Evolutionary conservation across 2,113 vertebrate genomes (phyloP).

Genomic region (Crypturellus undulatus): DNA sequence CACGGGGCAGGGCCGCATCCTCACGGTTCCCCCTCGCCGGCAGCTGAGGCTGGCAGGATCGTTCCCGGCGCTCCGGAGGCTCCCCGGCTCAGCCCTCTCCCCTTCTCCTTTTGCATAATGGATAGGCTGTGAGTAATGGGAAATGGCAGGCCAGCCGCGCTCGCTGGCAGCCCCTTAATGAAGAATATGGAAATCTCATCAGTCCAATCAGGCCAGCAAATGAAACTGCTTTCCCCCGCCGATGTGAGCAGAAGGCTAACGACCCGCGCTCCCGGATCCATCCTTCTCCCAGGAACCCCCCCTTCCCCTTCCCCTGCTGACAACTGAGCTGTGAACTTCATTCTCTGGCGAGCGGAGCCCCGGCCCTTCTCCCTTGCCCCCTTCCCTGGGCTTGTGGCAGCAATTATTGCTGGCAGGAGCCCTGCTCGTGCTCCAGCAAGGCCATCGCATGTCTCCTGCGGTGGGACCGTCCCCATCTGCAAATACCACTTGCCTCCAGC

Average conservation of each 20-base stretch:
- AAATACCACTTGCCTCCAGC: background rate
- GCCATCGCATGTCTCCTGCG: too few species aligned
- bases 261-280: background rate
- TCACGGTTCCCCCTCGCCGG: background rate
- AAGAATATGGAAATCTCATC: constrained; percentile 81
- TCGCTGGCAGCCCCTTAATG: constrained; percentile 79
- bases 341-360: constrained; percentile 25
- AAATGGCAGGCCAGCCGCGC: constrained; percentile 75
- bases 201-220: constrained; percentile 79
- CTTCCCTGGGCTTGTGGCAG: background rate
- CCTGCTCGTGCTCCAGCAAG: background rate
- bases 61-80: constrained; percentile 57
- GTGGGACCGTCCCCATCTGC: background rate
- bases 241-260: constrained; percentile 79
- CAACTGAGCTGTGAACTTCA: constrained; percentile 62
- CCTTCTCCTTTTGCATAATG: constrained; percentile 76
- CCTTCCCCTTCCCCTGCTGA: constrained; percentile 42
- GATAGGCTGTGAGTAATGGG: constrained; percentile 79
- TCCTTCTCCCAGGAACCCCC: constrained; percentile 45
- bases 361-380: background rate
- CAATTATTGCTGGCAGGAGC: background rate
- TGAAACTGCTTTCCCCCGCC: constrained; percentile 71
- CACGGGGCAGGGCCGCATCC: too few species aligned
- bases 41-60: constrained; percentile 44
- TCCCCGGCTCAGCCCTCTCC: constrained; percentile 50